phyloP scores from a whole-genome alignment of 2,797 vertebrate species.

The Poeciliopsis presidionis region DNA sequence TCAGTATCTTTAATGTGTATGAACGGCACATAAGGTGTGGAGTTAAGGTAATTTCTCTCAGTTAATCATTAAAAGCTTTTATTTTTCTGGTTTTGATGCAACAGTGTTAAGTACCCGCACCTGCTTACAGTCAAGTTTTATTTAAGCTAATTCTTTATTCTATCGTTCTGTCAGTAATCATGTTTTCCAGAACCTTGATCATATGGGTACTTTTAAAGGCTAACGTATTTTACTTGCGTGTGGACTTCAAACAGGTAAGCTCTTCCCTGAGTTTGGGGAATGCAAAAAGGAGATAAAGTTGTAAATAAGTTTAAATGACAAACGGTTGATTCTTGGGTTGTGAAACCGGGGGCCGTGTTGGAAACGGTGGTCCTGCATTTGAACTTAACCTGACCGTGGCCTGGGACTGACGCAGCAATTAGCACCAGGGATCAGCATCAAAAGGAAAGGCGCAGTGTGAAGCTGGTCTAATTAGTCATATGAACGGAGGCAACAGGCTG shows the following conservation, averaged over 20 bases:
- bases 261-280: conserved; percentile 1
- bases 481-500: conserved; percentile 88
- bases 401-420: conserved; percentile 89
- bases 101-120: no score
- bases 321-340: not conserved
- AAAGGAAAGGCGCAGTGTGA: conserved; percentile 94
- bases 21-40: not conserved
- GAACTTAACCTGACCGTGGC: conserved; percentile 90
- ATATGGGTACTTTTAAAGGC: not conserved
- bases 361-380: conserved; percentile 81
- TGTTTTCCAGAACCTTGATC: no score
- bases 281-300: not conserved
- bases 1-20: not conserved
- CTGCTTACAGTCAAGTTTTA: no score
- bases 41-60: not conserved
- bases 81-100: no score
- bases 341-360: conserved; percentile 35
- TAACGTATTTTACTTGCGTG: not conserved
- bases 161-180: no score
- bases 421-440: conserved; percentile 91
- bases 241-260: not conserved
- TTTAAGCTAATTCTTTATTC: no score
- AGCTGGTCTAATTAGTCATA: conserved; percentile 99
- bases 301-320: not conserved
- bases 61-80: no score